Base-by-base conservation (phyloP, 2,888 invertebrate genomes). In the Ligdia adustata region DNA sequence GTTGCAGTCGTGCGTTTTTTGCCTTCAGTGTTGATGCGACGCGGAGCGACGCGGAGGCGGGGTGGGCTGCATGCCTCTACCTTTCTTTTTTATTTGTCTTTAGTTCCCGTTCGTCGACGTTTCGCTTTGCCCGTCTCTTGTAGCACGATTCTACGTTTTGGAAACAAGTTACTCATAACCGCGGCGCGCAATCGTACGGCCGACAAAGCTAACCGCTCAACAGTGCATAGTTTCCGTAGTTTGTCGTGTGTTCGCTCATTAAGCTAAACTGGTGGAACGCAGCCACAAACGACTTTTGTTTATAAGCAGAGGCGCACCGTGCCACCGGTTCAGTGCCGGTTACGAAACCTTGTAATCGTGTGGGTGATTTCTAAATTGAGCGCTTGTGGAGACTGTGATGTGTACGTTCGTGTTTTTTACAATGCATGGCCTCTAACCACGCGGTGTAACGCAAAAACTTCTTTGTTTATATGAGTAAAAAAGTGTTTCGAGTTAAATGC, bases 321-420 rank as follows among this genome's bases (percentile, higher is more conserved):
- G 70, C 70, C 62, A 52, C 64, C 63, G 46, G 73, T 61, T 75
- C 78, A 72, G 69, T 79, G 72, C 75, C 73, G 66, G 68, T 79
- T 75, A 74, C 66, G 69, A 74, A 79, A 78, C 82, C 75, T 82
- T 81, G 81, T 74, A 75, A 78, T 75, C 72, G 80, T 75, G 82
- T 78, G 76, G 78, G 78, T 76, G 76, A 74, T 75, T 77, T 83
- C 81, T 85, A 82, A 83, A 79, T 79, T 75, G 68, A 76, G 71
- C 75, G 66, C 63, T 68, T 28, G 48, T 28, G 65, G 68, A 69
- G 69, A 69, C 71, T 76, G 79, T 75, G 72, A 76, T 78, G 79
- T 75, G 64, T 60, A 69, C 62, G 62, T 62, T 64, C 64, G 72
- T 69, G 67, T 74, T 73, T 74, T 69, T 72, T 70, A 64, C 67